Evolutionary conservation across 2,888 invertebrate species (phyloP), one percentile per base, ranked within the genome.

Genomic region (Drosophila limbata): DNA sequence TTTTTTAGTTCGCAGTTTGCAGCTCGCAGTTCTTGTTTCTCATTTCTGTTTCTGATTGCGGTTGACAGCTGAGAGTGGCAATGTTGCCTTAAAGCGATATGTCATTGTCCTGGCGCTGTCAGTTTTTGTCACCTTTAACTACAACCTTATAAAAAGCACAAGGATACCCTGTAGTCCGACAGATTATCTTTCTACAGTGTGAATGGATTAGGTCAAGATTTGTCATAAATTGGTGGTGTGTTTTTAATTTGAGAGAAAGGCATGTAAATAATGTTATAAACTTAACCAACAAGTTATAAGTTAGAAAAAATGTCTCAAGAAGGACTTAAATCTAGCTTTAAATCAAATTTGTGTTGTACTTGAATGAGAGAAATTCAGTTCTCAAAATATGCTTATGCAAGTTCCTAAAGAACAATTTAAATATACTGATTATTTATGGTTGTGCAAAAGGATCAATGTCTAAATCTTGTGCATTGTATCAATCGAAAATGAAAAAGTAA

Each of bases 91-190:
- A 51, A 68, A 69, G 62, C 53, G 50, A 61, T 51, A 68, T 69
- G 66, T 79, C 75, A 73, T 73, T 77, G 69, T 84, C 56, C 84
- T 69, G 44, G 25, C 53, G 59, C 60, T 71, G 68, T 70, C 69
- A 65, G 61, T 61, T 68, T 51, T 48, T 66, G 65, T 69, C 70
- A 53, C 73, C 77, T 69, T 79, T 70, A 64, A 68, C 28, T 25
- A 11, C 21, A 5, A 11, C 4, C 33, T 11, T 13, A 19, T 1
- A 21, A 25, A 19, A 15, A 25, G 45, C 35, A 33, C 1, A 44
- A 17, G 21, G 35, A 57, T 37, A 37, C 45, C 35, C 56, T 47
- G 15, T 13, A 19, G 11, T 10, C 33, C 33, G 15, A 33, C 31
- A 55, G 37, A 44, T 35, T 39, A 35, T 15, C 6, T 10, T 31